Evolutionary conservation across 1,140 invertebrate species (phyloP).

Genomic region (Leptoteleia sp.): DNA sequence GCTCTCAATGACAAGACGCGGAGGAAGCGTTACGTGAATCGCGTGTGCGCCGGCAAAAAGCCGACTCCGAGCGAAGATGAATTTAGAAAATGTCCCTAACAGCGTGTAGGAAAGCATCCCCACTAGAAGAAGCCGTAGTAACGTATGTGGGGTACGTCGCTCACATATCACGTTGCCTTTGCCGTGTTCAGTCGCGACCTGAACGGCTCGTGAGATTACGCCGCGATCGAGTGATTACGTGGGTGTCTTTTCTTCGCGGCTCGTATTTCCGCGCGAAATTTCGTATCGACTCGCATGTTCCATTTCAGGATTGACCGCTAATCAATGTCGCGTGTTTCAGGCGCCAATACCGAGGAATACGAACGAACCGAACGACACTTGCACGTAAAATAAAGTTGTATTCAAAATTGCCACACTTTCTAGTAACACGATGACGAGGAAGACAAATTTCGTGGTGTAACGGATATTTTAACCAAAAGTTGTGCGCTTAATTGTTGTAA

Average conservation of each 20-base stretch:
- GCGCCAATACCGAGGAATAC: too few species aligned
- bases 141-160: conserved; percentile 77
- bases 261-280: conserved; percentile 3
- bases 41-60: conserved; percentile 49
- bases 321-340: too few species aligned
- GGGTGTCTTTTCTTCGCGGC: conserved; percentile 22
- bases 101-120: conserved; percentile 68
- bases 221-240: conserved; percentile 55
- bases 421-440: too few species aligned
- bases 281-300: not conserved
- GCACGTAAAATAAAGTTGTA: too few species aligned
- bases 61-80: conserved; percentile 53
- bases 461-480: too few species aligned
- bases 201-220: conserved; percentile 71
- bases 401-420: too few species aligned
- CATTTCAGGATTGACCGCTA: not conserved
- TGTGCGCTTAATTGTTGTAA: too few species aligned
- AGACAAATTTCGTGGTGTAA: too few species aligned
- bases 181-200: conserved; percentile 72
- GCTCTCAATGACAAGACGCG: conserved; percentile 51
- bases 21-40: conserved; percentile 63
- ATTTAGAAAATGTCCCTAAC: conserved; percentile 68
- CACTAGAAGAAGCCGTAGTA: conserved; percentile 76
- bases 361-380: too few species aligned
- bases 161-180: conserved; percentile 71